Percentiles rank a stretch among this genome's conserved stretches.
phyloP scores from a whole-genome alignment of 2,888 invertebrate species.

The Caenorhabditis zanzibari region DNA sequence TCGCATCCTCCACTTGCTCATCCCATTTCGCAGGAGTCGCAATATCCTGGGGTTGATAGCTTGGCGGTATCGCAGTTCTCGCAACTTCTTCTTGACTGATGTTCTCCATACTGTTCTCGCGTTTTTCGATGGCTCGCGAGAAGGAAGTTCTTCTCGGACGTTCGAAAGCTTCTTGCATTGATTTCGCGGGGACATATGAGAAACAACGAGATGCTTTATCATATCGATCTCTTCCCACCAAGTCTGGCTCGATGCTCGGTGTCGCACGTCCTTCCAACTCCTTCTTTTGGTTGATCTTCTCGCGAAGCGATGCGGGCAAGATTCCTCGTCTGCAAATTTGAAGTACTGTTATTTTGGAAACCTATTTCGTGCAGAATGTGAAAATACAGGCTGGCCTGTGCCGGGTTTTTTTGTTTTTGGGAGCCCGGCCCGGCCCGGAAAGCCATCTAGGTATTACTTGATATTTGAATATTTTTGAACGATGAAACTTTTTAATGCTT shows the following conservation, averaged over 20 bases:
- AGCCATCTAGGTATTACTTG: no score
- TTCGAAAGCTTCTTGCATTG: slow-evolving; percentile 81
- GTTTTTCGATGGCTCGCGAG: slow-evolving; percentile 66
- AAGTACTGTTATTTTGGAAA: not conserved
- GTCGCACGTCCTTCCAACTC: slow-evolving; percentile 70
- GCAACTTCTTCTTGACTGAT: slow-evolving; percentile 68
- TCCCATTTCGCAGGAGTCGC: slow-evolving; percentile 77
- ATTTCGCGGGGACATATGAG: slow-evolving; percentile 83
- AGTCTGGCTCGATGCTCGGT: slow-evolving; percentile 81
- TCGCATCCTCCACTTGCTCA: slow-evolving; percentile 79
- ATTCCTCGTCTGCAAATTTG: slow-evolving; percentile 70
- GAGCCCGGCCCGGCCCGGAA: no score
- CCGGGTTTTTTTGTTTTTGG: no score
- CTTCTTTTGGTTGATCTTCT: slow-evolving; percentile 64
- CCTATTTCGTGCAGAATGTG: no score
- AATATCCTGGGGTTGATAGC: slow-evolving; percentile 48
- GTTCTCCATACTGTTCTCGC: slow-evolving; percentile 69
- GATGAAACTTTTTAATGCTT: no score
- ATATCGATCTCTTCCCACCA: slow-evolving; percentile 82
- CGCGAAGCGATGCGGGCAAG: slow-evolving; percentile 68
- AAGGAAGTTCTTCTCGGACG: slow-evolving; percentile 71
- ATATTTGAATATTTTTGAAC: no score
- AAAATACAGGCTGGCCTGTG: no score
- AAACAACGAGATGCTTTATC: slow-evolving; percentile 83
- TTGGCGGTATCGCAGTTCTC: slow-evolving; percentile 48